These are phyloP conservation scores for Lepidochitona cinerea DNA, from an alignment of 2,888 invertebrate genomes.

Conservation along the genomic window DNA sequence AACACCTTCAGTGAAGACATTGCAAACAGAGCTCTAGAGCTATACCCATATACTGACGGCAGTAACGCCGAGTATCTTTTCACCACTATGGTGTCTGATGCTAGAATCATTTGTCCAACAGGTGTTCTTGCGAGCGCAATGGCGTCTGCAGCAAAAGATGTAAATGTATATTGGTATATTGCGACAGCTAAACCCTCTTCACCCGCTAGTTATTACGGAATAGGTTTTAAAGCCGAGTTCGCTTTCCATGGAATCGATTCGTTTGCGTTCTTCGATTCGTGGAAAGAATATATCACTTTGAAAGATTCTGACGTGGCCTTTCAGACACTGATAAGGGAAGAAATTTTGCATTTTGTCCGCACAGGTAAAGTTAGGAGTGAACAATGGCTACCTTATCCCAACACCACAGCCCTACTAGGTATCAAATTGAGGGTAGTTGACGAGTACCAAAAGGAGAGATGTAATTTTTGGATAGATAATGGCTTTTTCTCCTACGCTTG, in stretches of 20 bases:
- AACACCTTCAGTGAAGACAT: not conserved
- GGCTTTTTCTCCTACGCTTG: not conserved
- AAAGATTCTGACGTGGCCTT: not conserved
- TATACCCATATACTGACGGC: not conserved
- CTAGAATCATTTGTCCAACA: not conserved
- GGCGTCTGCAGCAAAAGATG: not conserved
- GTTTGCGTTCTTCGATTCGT: not conserved
- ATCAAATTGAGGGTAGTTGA: not conserved
- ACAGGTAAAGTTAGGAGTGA: not conserved
- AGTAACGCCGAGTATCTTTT: not conserved
- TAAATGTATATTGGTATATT: not conserved
- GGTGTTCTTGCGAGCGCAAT: not conserved
- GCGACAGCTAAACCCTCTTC: not conserved
- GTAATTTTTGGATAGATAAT: not conserved
- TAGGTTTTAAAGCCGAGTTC: not conserved
- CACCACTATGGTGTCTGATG: not conserved
- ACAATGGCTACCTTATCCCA: not conserved
- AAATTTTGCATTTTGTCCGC: not conserved
- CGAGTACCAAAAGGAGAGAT: not conserved
- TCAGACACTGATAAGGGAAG: not conserved
- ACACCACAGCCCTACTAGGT: not conserved
- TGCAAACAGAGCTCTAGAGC: not conserved
- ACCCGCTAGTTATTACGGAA: not conserved
- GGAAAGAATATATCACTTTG: not conserved
- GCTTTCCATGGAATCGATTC: not conserved